Conservation (phyloP, 2,888 invertebrate genomes). For the Apamea anceps region DNA sequence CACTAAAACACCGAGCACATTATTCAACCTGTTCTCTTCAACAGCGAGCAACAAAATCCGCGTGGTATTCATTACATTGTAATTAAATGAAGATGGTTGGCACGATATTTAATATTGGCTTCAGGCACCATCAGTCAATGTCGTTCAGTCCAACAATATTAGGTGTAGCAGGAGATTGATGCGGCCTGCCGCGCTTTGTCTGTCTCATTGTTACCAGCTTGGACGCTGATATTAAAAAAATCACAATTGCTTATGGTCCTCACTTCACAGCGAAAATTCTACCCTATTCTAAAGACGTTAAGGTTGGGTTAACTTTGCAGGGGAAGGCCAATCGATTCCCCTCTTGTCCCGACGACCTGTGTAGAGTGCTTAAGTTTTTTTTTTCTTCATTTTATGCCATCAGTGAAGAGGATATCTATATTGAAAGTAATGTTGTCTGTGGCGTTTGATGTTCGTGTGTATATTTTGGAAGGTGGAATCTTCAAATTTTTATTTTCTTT, state of each 20-base stretch:
- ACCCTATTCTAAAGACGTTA: rapidly evolving
- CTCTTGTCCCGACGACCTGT: constrained; percentile 52
- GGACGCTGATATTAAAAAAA: constrained; percentile 72
- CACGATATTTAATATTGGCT: constrained; percentile 70
- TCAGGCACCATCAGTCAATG: constrained; percentile 72
- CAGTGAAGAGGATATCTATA: constrained; percentile 50
- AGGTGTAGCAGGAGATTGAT: constrained; percentile 73
- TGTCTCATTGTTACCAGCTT: constrained; percentile 70
- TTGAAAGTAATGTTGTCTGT: constrained; percentile 47
- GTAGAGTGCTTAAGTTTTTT: constrained; percentile 53
- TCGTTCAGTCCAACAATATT: constrained; percentile 70
- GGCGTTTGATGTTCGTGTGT: constrained; percentile 32
- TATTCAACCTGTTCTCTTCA: constrained; percentile 40
- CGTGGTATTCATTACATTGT: constrained; percentile 60
- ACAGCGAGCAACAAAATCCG: constrained; percentile 54
- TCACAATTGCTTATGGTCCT: constrained; percentile 54
- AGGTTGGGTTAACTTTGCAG: neutral
- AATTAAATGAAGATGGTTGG: constrained; percentile 66
- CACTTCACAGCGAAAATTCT: neutral
- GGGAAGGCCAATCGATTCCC: constrained; percentile 49
- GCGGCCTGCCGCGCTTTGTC: constrained; percentile 70
- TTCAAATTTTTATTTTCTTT: neutral
- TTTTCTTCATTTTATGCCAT: constrained; percentile 47
- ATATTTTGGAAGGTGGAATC: constrained; percentile 22
- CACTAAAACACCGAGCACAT: constrained; percentile 20